Base-by-base conservation (phyloP, 2,113 vertebrate genomes). In the Austrofundulus limnaeus region DNA sequence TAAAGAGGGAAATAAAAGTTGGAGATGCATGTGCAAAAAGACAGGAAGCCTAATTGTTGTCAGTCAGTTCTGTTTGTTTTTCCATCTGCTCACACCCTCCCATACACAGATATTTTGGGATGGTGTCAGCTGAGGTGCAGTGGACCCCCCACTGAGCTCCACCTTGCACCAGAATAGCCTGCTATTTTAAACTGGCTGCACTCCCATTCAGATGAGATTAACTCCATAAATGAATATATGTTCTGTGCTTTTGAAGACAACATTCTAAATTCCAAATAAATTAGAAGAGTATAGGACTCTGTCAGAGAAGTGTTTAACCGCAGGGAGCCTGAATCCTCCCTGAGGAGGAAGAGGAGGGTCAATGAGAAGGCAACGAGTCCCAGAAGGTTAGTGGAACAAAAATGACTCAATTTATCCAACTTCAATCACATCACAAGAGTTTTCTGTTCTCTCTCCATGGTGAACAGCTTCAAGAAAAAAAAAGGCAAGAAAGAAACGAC, bases 141-240 rank as follows among this genome's bases (percentile, higher is more conserved):
- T 15, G n/a, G 42, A 54, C 59, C 28, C 11, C 51, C 41, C 21
- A 19, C 51, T 25, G 52, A 56, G 52, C 42, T 34, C 16, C 11
- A 15, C 13, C 50, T 43, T 52, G 16, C 11, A 38, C 31, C 19
- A 39, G 12, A 50, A 24, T 2, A 21, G 31, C 47, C 12, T 14
- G 31, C 7, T 38, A 11, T 38, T 51, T 51, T 38, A 24, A 15
- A 39, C 63, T 37, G 62, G 54, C 51, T 65, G 28, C 11, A 39
- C 20, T 31, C 14, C 43, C 15, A 37, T 55, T 65, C 62, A 46
- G 41, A 21, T 37, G 28, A 49, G 49, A 52, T 64, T 53, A 53
- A 64, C 49, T 9, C 16, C 14, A 14, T n/a, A 34, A 28, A 31
- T 41, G 24, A 23, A 19, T 42, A 63, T 16, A 63, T 28, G 19